Evolutionary conservation across 1,140 invertebrate species (phyloP).

Genomic region (Cylas formicarius): DNA sequence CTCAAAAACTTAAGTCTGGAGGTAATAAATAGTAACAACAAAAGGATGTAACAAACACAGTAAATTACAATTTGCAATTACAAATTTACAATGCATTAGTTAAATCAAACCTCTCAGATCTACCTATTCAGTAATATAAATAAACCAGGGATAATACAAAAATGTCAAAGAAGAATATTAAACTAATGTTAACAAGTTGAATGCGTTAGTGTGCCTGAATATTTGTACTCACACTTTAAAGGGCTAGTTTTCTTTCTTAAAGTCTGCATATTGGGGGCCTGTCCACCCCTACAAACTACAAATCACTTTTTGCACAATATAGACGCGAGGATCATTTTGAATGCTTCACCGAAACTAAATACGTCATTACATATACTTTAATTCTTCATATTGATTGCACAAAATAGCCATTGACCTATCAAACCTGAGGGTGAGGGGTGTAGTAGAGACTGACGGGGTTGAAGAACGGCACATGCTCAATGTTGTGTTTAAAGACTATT

Average conservation of each 20-base stretch:
- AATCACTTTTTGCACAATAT: neutral
- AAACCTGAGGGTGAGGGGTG: slow-evolving; percentile 12
- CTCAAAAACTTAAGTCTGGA: neutral
- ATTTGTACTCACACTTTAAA: slow-evolving; percentile 78
- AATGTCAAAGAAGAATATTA: neutral
- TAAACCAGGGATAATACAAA: slow-evolving; percentile 1
- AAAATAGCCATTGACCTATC: slow-evolving; percentile 11
- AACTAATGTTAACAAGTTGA: too few relatives aligned
- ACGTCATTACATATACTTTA: slow-evolving; percentile 3
- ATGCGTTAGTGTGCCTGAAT: too few relatives aligned
- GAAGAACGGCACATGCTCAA: slow-evolving; percentile 18
- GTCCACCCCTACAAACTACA: neutral
- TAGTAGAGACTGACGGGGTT: slow-evolving; percentile 13
- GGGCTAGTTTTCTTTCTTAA: slow-evolving; percentile 81
- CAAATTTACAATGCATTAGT: neutral
- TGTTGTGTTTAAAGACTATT: slow-evolving; percentile 5
- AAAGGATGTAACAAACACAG: neutral
- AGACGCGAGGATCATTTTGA: too few relatives aligned
- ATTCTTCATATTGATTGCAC: slow-evolving; percentile 16
- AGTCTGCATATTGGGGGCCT: slow-evolving; percentile 62
- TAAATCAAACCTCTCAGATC: neutral
- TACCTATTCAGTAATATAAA: neutral
- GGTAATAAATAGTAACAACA: too few relatives aligned
- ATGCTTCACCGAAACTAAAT: too few relatives aligned
- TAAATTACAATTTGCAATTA: slow-evolving; percentile 1